Percentiles rank a stretch among this genome's conserved stretches.
phyloP scores from a whole-genome alignment of 1,140 invertebrate species.

The Aphelinus atriplicis region DNA sequence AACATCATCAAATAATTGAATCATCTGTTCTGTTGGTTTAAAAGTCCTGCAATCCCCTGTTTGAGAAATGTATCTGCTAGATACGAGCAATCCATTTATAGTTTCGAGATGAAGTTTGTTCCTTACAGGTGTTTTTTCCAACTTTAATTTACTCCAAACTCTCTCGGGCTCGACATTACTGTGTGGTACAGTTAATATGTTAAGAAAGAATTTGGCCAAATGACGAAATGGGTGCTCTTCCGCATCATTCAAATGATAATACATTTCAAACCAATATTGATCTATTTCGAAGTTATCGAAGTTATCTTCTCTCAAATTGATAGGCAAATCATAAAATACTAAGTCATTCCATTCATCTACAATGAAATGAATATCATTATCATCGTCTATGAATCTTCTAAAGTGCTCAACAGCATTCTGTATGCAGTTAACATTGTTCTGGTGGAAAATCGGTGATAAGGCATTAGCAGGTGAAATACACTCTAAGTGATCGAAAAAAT shows the following conservation, averaged over 20 bases:
- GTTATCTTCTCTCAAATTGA: neutral
- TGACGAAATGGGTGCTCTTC: constrained; percentile 24
- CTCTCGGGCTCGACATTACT: constrained; percentile 36
- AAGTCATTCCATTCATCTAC: constrained; percentile 1
- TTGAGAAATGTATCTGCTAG: constrained; percentile 16
- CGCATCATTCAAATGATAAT: constrained; percentile 7
- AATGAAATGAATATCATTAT: neutral
- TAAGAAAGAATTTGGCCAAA: constrained; percentile 26
- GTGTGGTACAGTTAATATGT: constrained; percentile 36
- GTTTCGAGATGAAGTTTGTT: constrained; percentile 25
- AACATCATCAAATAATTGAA: constrained; percentile 41
- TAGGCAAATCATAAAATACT: neutral
- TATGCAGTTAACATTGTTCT: neutral
- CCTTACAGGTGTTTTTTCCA: constrained; percentile 35
- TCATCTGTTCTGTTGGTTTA: constrained; percentile 2
- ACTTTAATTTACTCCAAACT: constrained; percentile 35
- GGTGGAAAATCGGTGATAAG: neutral
- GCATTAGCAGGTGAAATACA: constrained; percentile 2
- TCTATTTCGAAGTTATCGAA: neutral
- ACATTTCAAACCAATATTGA: neutral
- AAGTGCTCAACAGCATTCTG: neutral
- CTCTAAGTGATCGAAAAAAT: neutral
- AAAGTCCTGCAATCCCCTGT: constrained; percentile 3
- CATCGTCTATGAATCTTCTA: neutral
- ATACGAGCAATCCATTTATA: constrained; percentile 20